Conservation (phyloP, 2,888 invertebrate species). For the Drosophila fulvimacula region DNA sequence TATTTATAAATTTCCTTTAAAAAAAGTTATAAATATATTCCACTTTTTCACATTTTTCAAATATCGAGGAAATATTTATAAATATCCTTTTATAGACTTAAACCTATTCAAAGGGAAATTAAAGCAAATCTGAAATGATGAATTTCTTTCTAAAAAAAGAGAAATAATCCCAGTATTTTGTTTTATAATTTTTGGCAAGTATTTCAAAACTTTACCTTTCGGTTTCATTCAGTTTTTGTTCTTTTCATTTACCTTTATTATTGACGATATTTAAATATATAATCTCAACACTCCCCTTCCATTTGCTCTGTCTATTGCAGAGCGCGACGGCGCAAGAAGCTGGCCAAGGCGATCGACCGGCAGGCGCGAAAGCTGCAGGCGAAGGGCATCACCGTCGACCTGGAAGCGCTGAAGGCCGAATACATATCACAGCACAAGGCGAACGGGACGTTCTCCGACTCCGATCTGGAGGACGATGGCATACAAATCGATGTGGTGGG, state of each 20-base stretch:
- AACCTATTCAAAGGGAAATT: not conserved
- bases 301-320: slow-evolving; percentile 83
- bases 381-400: slow-evolving; percentile 95
- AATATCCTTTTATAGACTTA: not conserved
- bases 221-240: no score
- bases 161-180: no score
- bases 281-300: not conserved
- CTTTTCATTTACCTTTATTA: no score
- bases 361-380: slow-evolving; percentile 96
- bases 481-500: slow-evolving; percentile 95
- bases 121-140: no score
- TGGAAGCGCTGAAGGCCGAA: slow-evolving; percentile 93
- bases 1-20: no score
- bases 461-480: slow-evolving; percentile 88
- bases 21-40: no score
- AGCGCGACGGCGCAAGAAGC: slow-evolving; percentile 95
- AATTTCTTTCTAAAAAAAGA: not conserved
- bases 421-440: slow-evolving; percentile 92
- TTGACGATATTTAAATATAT: not conserved
- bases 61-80: no score
- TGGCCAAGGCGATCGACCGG: slow-evolving; percentile 95
- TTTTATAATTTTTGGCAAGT: no score
- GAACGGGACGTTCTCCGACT: slow-evolving; percentile 87
- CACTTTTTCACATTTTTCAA: no score
- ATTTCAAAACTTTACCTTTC: not conserved